Base-by-base conservation (phyloP, 2,888 invertebrate genomes). In the Eupithecia dodoneata region DNA sequence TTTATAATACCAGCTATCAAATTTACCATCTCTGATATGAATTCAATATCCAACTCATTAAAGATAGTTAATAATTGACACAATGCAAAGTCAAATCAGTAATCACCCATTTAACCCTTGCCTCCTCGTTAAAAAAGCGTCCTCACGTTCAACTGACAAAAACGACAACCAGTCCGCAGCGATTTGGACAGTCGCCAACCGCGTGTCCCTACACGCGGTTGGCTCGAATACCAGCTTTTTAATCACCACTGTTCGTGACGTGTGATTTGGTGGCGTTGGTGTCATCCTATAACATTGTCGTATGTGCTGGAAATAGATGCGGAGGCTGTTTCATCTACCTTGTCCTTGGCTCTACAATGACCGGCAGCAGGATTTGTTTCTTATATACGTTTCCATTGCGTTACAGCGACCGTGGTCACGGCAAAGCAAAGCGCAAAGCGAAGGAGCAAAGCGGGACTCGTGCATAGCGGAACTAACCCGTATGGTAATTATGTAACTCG, bases 111-210 rank as follows among this genome's bases (percentile, higher is more conserved):
- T 69, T 65, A 63, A 72, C 71, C 13, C 30, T 66, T 66, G 71
- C 2, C 15, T 45, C 47, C 69, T 70, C 74, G 65, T 79, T 72
- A 79, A 78, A 78, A 73, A 74, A 76, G 63, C 74, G 41, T 69
- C 71, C 45, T 13, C 12, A 44, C 71, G 52, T 76, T 74, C 66
- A 76, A 76, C 81, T 80, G 79, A 83, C 84, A 88, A 88, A 89
- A 88, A 87, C 86, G 83, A 76, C 82, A 80, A 81, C 83, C 85
- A 84, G 86, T 84, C 84, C 85, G 81, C 87, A 85, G 83, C 80
- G 79, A 83, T 80, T 84, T 84, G 84, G 84, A 83, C 69, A 76
- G 77, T 76, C 75, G 91, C 92, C 92, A 91, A 87, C 87, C 83
- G 82, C 90, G 83, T 91, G 91, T 83, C n/a, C n/a, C n/a, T n/a